Base-by-base conservation (phyloP, 2,113 vertebrate species). In the Malurus melanocephalus region DNA sequence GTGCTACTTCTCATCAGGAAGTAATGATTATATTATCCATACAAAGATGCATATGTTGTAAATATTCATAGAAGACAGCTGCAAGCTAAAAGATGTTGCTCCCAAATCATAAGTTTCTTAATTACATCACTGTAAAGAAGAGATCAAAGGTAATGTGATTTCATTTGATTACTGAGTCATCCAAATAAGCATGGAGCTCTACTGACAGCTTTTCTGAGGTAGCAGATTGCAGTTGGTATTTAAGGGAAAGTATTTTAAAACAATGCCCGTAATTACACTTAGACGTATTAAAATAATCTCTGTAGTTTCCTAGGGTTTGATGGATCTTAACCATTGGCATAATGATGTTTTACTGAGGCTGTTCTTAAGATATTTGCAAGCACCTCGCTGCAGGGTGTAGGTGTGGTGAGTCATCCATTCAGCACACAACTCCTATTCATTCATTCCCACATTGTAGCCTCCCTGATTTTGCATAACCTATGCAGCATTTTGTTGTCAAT, bases 71-170 rank as follows among this genome's bases (percentile, higher is more conserved):
- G 73, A 78, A 96, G 91, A 93, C 91, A 95, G 93, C 91, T 96
- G 91, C 88, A 60, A 86, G 89, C 91, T 93, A 86, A 86, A 95
- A 91, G 82, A 94, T 86, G 89, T 90, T 94, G 46, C 77, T 91
- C 61, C 38, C 65, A 84, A 92, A 91, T 95, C 91, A 95, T 85
- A 91, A 94, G 82, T 92, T 93, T 93, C 73, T 75, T 88, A 79
- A 93, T 95, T 95, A 88, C 88, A 95, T 96, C 93, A 95, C 90
- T 30, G 65, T 91, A 94, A 86, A 91, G 79, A 94, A 92, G 94
- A 95, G 91, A 94, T 91, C 89, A 91, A 84, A 95, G 76, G 94
- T 95, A 92, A 93, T 93, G 60, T 86, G 82, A 92, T 93, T 96
- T 96, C 85, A 91, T 95, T 93, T 92, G 90, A 88, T 96, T 81